Percentiles rank a stretch among this genome's conserved stretches.
These are phyloP conservation scores for Coregonus ussuriensis DNA, from an alignment of 2,797 vertebrate genomes.

Conservation along the genomic window DNA sequence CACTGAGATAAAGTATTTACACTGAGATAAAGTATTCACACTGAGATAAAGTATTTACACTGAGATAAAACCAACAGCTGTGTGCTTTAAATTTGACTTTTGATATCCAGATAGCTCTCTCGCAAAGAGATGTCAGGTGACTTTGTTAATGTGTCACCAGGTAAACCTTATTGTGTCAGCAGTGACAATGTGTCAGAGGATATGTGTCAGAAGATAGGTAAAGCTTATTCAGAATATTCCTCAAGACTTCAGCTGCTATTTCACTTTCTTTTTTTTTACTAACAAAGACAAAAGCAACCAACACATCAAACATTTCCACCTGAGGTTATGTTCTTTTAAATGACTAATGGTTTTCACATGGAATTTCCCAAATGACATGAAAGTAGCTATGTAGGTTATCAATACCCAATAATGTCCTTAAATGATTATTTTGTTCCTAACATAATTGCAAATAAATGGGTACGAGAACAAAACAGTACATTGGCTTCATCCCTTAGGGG, in stretches of 20 bases:
- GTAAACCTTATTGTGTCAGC: neutral
- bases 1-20: too few relatives aligned
- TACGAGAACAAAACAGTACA: slow-evolving; percentile 62
- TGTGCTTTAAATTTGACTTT: neutral
- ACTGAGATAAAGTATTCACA: neutral
- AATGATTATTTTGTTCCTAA: slow-evolving; percentile 52
- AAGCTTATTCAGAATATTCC: neutral
- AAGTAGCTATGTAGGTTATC: slow-evolving; percentile 27
- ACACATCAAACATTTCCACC: neutral
- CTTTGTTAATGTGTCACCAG: neutral
- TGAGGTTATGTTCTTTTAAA: slow-evolving; percentile 11
- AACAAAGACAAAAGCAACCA: neutral
- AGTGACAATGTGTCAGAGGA: too few relatives aligned
- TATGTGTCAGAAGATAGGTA: neutral
- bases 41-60: neutral
- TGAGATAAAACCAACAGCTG: neutral
- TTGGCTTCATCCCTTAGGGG: slow-evolving; percentile 50
- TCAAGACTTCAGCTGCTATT: neutral
- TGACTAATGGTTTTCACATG: slow-evolving; percentile 13
- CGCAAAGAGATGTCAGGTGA: neutral
- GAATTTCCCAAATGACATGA: slow-evolving; percentile 45
- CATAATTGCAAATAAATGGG: slow-evolving; percentile 61
- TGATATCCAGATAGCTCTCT: neutral
- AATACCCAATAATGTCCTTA: slow-evolving; percentile 1
- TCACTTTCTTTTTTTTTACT: neutral